Conservation (phyloP, 2,888 invertebrate genomes). For the Cosmia pyralina region DNA sequence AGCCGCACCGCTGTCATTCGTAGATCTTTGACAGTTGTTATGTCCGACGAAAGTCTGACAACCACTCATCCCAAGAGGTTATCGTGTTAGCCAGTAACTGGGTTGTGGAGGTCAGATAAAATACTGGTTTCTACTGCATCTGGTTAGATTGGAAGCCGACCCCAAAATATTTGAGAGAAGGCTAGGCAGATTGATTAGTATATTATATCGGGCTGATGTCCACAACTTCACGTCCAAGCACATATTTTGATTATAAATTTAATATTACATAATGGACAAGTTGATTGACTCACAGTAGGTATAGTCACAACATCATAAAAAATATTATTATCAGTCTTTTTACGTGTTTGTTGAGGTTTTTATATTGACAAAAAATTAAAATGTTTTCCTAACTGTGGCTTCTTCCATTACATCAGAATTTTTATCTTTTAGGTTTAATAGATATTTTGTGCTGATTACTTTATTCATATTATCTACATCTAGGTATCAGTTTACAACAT, state of each 20-base stretch:
- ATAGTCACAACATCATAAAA: background rate
- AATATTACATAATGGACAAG: constrained; percentile 15
- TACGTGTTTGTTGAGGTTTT: background rate
- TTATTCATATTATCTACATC: background rate
- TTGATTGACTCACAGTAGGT: constrained; percentile 29
- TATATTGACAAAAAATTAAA: constrained; percentile 1
- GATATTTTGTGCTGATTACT: background rate
- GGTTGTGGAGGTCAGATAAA: no score
- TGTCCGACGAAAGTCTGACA: no score
- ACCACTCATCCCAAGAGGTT: no score
- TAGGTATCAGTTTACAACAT: background rate
- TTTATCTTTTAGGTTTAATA: constrained; percentile 1
- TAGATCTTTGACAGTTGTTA: no score
- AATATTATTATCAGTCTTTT: constrained; percentile 25
- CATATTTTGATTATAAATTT: background rate
- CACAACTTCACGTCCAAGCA: background rate
- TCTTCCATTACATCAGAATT: constrained; percentile 25
- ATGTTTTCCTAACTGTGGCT: background rate
- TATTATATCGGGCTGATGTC: background rate
- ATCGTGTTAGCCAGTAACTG: no score
- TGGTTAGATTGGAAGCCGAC: no score
- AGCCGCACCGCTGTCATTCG: no score
- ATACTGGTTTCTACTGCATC: no score
- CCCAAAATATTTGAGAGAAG: no score
- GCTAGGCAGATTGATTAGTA: no score